Conservation (phyloP, 2,888 invertebrate genomes). For the Agrochola lota region DNA sequence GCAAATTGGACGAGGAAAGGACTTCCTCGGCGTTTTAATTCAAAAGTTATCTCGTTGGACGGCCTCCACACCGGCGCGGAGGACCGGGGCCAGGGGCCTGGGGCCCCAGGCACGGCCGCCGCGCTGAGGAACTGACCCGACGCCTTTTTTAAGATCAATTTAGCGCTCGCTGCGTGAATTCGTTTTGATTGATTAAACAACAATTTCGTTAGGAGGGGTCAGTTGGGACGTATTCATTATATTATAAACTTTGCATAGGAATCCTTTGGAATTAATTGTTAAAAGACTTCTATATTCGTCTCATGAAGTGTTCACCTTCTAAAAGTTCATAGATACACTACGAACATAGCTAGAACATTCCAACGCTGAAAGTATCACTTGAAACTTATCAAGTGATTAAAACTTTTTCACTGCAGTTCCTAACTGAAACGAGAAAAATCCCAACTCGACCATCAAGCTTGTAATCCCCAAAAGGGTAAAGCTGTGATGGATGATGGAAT, state of each 20-base stretch:
- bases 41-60: conserved; percentile 76
- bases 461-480: conserved; percentile 37
- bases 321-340: conserved; percentile 22
- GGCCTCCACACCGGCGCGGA: conserved; percentile 50
- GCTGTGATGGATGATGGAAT: conserved; percentile 17
- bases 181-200: conserved; percentile 67
- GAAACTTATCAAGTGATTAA: conserved; percentile 45
- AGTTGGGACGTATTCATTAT: conserved; percentile 36
- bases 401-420: conserved; percentile 43
- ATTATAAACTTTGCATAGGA: conserved; percentile 38
- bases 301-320: conserved; percentile 20
- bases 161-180: conserved; percentile 49
- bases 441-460: conserved; percentile 14
- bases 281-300: conserved; percentile 17
- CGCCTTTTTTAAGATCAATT: conserved; percentile 57
- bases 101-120: neutral
- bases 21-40: conserved; percentile 83
- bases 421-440: conserved; percentile 42
- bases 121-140: conserved; percentile 15
- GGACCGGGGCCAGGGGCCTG: neutral
- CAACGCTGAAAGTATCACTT: conserved; percentile 18
- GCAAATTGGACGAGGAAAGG: conserved; percentile 84
- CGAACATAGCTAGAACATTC: conserved; percentile 16
- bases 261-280: conserved; percentile 32
- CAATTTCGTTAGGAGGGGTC: conserved; percentile 57